Percentiles rank a stretch among this genome's conserved stretches.
phyloP scores from a whole-genome alignment of 2,113 vertebrate species.

The Panthera leo region DNA sequence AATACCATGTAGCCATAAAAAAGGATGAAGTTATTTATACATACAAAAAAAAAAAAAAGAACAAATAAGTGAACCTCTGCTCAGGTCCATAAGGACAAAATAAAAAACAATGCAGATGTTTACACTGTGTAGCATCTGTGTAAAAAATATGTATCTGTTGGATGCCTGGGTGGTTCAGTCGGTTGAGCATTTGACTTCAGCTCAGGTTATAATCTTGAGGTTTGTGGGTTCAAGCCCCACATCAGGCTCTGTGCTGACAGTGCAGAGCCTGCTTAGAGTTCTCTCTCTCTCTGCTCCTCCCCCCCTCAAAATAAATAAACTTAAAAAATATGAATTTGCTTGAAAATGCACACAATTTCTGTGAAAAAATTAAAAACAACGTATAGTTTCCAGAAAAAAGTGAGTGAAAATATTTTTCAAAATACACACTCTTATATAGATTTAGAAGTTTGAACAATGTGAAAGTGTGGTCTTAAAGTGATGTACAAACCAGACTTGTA shows the following conservation, averaged over 20 bases:
- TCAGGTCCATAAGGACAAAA: not conserved
- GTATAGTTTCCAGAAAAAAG: not conserved
- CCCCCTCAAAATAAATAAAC: too few species aligned
- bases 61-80: not conserved
- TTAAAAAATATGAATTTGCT: slow-evolving; percentile 15
- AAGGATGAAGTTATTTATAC: not conserved
- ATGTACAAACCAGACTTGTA: not conserved
- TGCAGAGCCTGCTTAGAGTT: too few species aligned
- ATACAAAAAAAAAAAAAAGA: not conserved
- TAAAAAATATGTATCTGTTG: not conserved
- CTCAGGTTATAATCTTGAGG: too few species aligned
- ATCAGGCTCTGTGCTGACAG: too few species aligned
- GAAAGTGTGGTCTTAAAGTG: not conserved
- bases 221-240: too few species aligned
- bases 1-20: not conserved
- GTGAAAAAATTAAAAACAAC: not conserved
- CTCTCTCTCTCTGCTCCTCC: too few species aligned
- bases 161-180: too few species aligned
- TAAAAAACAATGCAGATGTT: not conserved
- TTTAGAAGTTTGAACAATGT: slow-evolving; percentile 1
- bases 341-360: not conserved
- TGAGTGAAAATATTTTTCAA: slow-evolving; percentile 10
- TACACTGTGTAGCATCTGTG: not conserved
- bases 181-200: too few species aligned
- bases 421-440: not conserved